These are phyloP conservation scores for Trachurus trachurus DNA, from an alignment of 2,797 vertebrate genomes.

Conservation along the genomic window DNA sequence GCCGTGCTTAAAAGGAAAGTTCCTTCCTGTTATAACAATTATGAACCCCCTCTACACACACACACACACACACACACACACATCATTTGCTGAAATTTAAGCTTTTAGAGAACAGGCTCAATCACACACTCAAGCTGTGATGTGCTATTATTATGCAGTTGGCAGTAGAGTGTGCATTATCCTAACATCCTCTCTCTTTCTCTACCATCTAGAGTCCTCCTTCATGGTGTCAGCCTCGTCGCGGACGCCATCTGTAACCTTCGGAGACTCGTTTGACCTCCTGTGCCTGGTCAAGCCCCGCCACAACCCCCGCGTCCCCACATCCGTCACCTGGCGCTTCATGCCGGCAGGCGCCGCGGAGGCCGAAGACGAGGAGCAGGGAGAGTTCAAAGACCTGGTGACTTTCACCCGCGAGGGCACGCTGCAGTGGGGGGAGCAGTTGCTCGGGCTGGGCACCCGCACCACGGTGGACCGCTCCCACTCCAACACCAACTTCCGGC, in stretches of 20 bases:
- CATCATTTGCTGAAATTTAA: constrained; percentile 31
- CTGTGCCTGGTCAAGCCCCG: constrained; percentile 97
- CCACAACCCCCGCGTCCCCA: constrained; percentile 91
- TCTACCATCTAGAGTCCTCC: constrained; percentile 87
- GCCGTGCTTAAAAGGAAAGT: constrained; percentile 31
- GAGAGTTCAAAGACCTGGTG: constrained; percentile 92
- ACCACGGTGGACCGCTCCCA: constrained; percentile 94
- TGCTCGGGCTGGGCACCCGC: constrained; percentile 89
- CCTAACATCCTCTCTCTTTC: constrained; percentile 34
- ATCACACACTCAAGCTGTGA: constrained; percentile 24
- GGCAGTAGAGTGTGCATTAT: constrained; percentile 17
- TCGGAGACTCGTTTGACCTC: constrained; percentile 95
- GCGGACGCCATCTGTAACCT: constrained; percentile 93
- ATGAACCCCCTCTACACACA: neutral
- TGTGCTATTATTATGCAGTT: constrained; percentile 24
- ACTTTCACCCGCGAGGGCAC: constrained; percentile 95
- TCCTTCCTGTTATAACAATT: constrained; percentile 27
- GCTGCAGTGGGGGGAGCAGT: constrained; percentile 94
- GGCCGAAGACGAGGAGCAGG: constrained; percentile 38
- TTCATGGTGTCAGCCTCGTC: constrained; percentile 97
- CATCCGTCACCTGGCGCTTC: constrained; percentile 96
- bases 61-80: no score
- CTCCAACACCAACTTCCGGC: constrained; percentile 94
- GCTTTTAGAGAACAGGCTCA: constrained; percentile 36
- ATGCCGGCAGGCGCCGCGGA: constrained; percentile 84